A percentile compares a stretch with the other conserved stretches of the same genome.
phyloP scores from a whole-genome alignment of 2,888 invertebrate species.

The Coelopa pilipes region DNA sequence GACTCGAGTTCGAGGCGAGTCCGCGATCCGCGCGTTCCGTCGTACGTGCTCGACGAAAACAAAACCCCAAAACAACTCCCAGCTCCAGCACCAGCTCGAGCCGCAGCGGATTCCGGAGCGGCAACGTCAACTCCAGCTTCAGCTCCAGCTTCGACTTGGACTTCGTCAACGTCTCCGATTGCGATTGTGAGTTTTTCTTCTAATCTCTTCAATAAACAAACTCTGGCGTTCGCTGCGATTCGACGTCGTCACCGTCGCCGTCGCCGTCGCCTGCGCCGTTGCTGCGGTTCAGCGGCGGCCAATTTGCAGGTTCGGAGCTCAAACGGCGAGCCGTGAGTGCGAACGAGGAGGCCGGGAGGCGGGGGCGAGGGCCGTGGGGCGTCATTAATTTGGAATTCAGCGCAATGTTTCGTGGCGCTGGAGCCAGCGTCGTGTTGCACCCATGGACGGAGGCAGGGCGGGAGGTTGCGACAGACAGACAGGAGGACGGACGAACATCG shows the following conservation, averaged over 20 bases:
- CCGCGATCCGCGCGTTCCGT: background rate
- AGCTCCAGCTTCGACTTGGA: background rate
- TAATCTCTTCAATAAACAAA: background rate
- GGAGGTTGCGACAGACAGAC: too few relatives aligned
- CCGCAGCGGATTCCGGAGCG: background rate
- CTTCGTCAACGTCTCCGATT: background rate
- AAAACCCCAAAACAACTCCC: background rate
- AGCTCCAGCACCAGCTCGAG: constrained; percentile 9
- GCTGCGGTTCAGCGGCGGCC: background rate
- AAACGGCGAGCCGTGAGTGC: too few relatives aligned
- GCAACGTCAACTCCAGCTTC: background rate
- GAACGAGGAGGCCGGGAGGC: too few relatives aligned
- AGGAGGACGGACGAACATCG: too few relatives aligned
- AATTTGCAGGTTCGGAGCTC: background rate
- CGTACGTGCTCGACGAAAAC: constrained; percentile 1
- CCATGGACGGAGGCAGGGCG: too few relatives aligned
- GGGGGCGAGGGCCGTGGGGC: too few relatives aligned
- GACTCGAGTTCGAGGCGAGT: constrained; percentile 2
- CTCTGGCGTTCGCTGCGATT: background rate
- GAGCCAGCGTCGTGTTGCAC: too few relatives aligned
- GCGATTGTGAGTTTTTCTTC: background rate
- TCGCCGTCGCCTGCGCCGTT: background rate
- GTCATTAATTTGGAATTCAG: too few relatives aligned
- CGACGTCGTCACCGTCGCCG: background rate
- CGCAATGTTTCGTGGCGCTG: too few relatives aligned